Base-by-base conservation (phyloP, 2,797 vertebrate genomes). In the Aldrovandia affinis region DNA sequence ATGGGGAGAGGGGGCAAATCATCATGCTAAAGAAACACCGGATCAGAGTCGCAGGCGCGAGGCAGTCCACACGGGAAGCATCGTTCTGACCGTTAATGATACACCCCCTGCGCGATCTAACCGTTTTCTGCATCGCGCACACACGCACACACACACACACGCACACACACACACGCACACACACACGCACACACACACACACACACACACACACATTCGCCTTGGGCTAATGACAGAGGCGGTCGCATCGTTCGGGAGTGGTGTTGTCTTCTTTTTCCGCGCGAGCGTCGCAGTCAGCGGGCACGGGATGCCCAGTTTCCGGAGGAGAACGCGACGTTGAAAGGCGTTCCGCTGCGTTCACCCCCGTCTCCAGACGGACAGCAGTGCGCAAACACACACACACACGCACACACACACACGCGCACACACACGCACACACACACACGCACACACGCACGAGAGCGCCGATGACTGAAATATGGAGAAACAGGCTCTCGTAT, bases 401-500 rank as follows among this genome's bases (percentile, higher is more conserved):
- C 28, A 59, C 68, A n/a, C n/a, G n/a, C n/a, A 82, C 30, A 73
- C 52, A 50, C 22, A 52, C 7, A 50, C 28, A 59, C 68, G 81
- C 65, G 79, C 73, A 70, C 30, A 82, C 30, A 73, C 52, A 50
- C 22, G 30, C 7, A 50, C 28, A 59, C 68, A n/a, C n/a, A n/a
- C n/a, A n/a, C n/a, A n/a, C n/a, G n/a, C n/a, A n/a, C n/a, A n/a
- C n/a, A n/a, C n/a, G n/a, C n/a, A n/a, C n/a, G n/a, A n/a, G n/a
- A 77, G 88, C 84, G 87, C 85, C 81, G 88, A 90, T 88, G 91
- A 82, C 57, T 86, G 88, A 86, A 87, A 88, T 91, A 95, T 96
- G 96, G 95, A 96, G 91, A 90, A 90, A 80, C 93, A 92, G 89
- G 92, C 93, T 87, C 94, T 94, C 82, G 94, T 96, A 88, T 94